Conservation (phyloP, 1,140 invertebrate genomes). For the Pseudobourletiella spinata region DNA sequence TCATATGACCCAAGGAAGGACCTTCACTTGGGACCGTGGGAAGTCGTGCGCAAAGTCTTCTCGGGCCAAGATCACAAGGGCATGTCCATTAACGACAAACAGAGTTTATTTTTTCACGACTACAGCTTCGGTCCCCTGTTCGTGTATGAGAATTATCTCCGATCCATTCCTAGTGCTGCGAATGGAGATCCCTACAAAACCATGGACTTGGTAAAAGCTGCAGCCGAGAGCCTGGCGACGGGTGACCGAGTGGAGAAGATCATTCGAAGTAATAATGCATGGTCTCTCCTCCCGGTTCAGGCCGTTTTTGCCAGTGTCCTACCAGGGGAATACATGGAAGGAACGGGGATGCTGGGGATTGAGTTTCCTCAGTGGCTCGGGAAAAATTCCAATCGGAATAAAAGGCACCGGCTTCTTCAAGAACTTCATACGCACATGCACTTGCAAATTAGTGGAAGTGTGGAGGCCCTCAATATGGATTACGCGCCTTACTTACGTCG, state of each 20-base stretch:
- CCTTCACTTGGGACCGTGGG: constrained; percentile 71
- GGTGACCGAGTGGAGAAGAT: constrained; percentile 76
- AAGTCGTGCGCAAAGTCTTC: constrained; percentile 84
- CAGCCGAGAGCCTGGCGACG: constrained; percentile 72
- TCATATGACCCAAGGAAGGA: constrained; percentile 57
- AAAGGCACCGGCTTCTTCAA: constrained; percentile 70
- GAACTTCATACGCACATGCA: constrained; percentile 70
- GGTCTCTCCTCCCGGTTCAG: constrained; percentile 84
- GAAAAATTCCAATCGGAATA: constrained; percentile 76
- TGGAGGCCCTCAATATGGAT: constrained; percentile 68
- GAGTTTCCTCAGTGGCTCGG: constrained; percentile 93
- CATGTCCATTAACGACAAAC: constrained; percentile 78
- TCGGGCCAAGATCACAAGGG: constrained; percentile 65
- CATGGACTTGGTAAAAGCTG: constrained; percentile 59
- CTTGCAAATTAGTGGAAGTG: constrained; percentile 59
- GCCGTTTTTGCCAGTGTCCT: constrained; percentile 85
- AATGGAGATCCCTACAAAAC: constrained; percentile 40
- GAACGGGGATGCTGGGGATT: constrained; percentile 58
- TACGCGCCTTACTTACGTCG: constrained; percentile 65
- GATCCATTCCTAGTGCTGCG: constrained; percentile 52
- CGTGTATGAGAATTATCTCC: constrained; percentile 94
- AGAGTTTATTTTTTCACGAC: constrained; percentile 92
- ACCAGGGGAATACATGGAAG: constrained; percentile 80
- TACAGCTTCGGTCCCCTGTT: constrained; percentile 91
- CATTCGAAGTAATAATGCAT: constrained; percentile 68